Percentiles rank a stretch among this genome's conserved stretches.
Conservation (phyloP, 2,113 vertebrate genomes). For the Bambusicola thoracicus region DNA sequence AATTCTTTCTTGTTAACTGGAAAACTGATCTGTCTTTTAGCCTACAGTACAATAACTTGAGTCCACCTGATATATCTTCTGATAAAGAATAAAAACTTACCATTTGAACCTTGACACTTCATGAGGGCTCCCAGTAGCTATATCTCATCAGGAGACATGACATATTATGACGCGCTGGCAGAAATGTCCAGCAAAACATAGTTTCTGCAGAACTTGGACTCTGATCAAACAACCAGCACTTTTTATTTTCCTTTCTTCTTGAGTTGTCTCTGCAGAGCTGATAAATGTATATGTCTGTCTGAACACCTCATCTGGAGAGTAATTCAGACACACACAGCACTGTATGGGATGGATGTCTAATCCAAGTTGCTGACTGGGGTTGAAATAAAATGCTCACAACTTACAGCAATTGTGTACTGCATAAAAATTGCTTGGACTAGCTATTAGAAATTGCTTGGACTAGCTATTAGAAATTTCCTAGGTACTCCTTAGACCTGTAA, state of each 20-base stretch:
- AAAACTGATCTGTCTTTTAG: constrained; percentile 9
- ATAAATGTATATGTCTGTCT: constrained; percentile 16
- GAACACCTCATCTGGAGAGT: constrained; percentile 29
- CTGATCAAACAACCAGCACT: constrained; percentile 38
- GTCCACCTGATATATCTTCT: constrained; percentile 38
- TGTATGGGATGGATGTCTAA: constrained; percentile 16
- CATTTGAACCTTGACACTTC: constrained; percentile 53
- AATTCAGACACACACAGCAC: constrained; percentile 25
- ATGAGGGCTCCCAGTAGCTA: constrained; percentile 31
- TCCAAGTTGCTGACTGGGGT: neutral
- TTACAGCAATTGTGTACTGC: neutral
- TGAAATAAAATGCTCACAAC: constrained; percentile 27
- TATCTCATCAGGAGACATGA: constrained; percentile 38
- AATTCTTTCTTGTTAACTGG: neutral
- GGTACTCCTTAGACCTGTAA: neutral
- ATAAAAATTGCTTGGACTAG: constrained; percentile 21
- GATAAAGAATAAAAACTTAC: constrained; percentile 19
- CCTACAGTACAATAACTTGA: constrained; percentile 28
- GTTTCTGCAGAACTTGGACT: constrained; percentile 66
- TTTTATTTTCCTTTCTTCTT: constrained; percentile 23
- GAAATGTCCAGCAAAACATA: constrained; percentile 53
- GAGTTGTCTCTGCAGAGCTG: constrained; percentile 35
- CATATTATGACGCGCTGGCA: constrained; percentile 49
- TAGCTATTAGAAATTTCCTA: neutral
- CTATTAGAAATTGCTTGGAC: neutral